Base-by-base conservation (phyloP, 2,113 vertebrate species). In the Pygoscelis adeliae region DNA sequence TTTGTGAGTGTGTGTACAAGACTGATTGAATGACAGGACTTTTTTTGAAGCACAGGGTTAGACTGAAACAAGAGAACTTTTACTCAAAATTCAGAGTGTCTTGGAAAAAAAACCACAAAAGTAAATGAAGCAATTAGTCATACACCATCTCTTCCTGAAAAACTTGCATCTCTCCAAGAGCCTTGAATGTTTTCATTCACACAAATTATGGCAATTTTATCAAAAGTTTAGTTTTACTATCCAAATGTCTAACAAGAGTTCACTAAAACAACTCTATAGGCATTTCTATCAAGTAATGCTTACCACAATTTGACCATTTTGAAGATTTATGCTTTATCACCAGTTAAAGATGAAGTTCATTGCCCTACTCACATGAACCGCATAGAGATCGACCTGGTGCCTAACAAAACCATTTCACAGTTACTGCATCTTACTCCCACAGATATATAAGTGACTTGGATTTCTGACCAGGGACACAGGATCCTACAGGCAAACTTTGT, bases 391-490 rank as follows among this genome's bases (percentile, higher is more conserved):
- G 29, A 95, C 94, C 69, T 90, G 67, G 56, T 74, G 53, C 49
- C 85, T 79, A 95, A 90, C 40, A 97, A 97, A 98, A 82, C 27
- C 65, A 79, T 97, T 97, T 97, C 95, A 97, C 76, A 96, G 73
- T 95, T 95, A 89, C 91, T 96, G 44, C 61, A 91, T 91, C 50
- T 95, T 69, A 93, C 52, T 93, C 73, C 71, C 87, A 55, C 85
- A 95, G 93, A 96, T 69, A 74, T 52, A 78, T 44, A 95, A 92
- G 66, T 81, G 49, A 82, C 40, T 47, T 53, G 40, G 40, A 53
- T 77, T 78, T 87, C 86, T 93, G 70, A 65, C 38, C 73, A 84
- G 40, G 16, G 10, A 34, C 13, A 55, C 6, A 42, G n/a, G 27
- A 87, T n/a, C 47, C 80, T 72, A 50, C 55, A 92, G 52, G 59